Evolutionary conservation across 2,113 vertebrate species (phyloP).

Genomic region (Thalassoma bifasciatum): DNA sequence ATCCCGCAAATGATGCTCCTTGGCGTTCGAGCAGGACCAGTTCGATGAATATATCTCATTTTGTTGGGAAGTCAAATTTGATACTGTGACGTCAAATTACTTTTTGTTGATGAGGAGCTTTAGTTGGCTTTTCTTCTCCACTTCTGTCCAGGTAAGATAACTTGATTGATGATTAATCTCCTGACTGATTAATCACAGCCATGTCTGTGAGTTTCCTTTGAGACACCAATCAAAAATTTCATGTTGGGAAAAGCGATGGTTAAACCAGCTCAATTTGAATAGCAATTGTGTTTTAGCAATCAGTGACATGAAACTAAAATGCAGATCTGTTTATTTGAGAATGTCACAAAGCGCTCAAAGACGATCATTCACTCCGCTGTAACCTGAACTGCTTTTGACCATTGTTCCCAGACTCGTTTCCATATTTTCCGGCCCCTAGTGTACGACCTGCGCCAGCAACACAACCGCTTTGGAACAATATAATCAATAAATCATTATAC

Average conservation of each 20-base stretch:
- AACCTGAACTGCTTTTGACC: conserved; percentile 43
- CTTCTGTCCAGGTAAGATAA: neutral
- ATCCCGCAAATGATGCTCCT: conserved; percentile 3
- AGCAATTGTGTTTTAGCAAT: conserved; percentile 55
- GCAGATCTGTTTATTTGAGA: conserved; percentile 58
- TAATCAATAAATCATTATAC: conserved; percentile 4
- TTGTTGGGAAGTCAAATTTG: conserved; percentile 12
- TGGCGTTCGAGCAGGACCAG: neutral
- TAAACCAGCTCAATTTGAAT: conserved; percentile 23
- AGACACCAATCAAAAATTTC: conserved; percentile 25
- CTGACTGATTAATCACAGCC: conserved; percentile 38
- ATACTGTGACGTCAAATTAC: neutral
- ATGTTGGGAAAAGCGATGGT: conserved; percentile 28
- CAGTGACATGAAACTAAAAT: conserved; percentile 40
- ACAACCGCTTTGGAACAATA: conserved; percentile 23
- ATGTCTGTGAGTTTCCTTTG: conserved; percentile 34
- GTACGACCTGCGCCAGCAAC: neutral
- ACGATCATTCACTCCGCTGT: conserved; percentile 38
- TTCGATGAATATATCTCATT: conserved; percentile 7
- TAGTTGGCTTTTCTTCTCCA: neutral
- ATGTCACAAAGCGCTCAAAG: conserved; percentile 48
- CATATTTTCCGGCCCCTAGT: neutral
- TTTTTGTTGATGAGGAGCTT: neutral
- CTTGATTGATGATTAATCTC: conserved; percentile 18
- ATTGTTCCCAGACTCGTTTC: conserved; percentile 21